Evolutionary conservation across 2,113 vertebrate species (phyloP), one percentile per base, ranked within the genome.

Genomic region (Tinamus guttatus): DNA sequence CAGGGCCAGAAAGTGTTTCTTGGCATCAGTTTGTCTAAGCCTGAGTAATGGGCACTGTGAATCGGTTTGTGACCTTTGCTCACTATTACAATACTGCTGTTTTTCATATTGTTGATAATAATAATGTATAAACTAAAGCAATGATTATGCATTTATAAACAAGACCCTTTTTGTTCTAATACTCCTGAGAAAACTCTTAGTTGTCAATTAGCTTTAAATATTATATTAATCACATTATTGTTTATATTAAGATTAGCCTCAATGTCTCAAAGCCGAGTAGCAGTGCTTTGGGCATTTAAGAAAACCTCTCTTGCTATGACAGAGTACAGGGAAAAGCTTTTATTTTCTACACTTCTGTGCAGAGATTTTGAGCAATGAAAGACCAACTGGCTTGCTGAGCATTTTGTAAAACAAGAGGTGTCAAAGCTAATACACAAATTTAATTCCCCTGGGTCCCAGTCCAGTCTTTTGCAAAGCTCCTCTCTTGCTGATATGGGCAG

Each of bases 121-220:
- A 76, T 11, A 81, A 90, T 64, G 27, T 38, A 67, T 60, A 68
- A 94, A 88, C 16, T 59, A 65, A 85, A 96, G 65, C 40, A 81
- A 86, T 51, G 14, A 87, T 68, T 88, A 89, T 16, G 13, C 41
- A 47, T 68, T 95, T 81, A 87, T 68, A 86, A 92, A 84, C 51
- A 59, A 13, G 7, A 81, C 8, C 52, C 64, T 68, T 90, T 95
- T 95, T 93, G 27, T 86, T 81, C 65, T 89, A 19, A 68, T 24
- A 84, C 43, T 38, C 34, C 71, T 74, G 90, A 82, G 36, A 62
- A 92, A 77, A 5, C 2, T 56, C 68, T 60, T 16, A 56, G 32
- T 62, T 49, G 62, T 84, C 93, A 89, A 78, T 19, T 8, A 68
- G 15, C 43, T 49, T 52, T 36, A 11, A 83, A 19, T 63, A 81